phyloP scores from a whole-genome alignment of 2,113 vertebrate species.

The Charadrius vociferus region DNA sequence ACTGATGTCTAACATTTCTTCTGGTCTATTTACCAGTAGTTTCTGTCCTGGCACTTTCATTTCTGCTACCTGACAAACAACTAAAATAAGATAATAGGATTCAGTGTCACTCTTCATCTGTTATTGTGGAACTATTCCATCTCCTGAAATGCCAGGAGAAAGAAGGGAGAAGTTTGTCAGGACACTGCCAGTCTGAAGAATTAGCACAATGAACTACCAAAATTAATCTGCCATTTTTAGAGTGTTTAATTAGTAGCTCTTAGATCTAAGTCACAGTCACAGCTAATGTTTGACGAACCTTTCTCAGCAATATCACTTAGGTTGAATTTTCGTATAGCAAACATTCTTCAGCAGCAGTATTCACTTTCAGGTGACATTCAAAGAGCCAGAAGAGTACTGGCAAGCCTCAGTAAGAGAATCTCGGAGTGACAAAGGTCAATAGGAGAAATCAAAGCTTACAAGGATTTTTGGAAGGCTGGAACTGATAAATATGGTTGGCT shows the following conservation, averaged over 20 bases:
- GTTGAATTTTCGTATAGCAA: background rate
- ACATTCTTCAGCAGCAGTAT: background rate
- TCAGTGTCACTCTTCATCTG: background rate
- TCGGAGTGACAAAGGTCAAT: background rate
- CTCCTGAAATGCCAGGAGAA: background rate
- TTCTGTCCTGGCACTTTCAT: background rate
- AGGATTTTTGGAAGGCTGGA: background rate
- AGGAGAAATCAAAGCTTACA: background rate
- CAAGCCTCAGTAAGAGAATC: background rate
- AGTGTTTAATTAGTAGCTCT: background rate
- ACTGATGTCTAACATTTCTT: background rate
- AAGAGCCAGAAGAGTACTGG: background rate
- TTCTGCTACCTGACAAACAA: background rate
- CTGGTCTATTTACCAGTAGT: background rate
- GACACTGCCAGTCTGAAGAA: background rate
- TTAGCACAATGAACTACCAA: background rate
- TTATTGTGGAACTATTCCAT: background rate
- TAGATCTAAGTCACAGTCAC: background rate
- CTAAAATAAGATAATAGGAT: background rate
- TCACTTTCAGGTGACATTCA: background rate
- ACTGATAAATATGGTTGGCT: background rate
- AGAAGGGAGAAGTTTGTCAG: background rate
- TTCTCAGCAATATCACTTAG: background rate
- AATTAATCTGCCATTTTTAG: background rate
- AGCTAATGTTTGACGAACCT: background rate